Base-by-base conservation (phyloP, 2,797 vertebrate species). In the Triplophysa bombifrons region DNA sequence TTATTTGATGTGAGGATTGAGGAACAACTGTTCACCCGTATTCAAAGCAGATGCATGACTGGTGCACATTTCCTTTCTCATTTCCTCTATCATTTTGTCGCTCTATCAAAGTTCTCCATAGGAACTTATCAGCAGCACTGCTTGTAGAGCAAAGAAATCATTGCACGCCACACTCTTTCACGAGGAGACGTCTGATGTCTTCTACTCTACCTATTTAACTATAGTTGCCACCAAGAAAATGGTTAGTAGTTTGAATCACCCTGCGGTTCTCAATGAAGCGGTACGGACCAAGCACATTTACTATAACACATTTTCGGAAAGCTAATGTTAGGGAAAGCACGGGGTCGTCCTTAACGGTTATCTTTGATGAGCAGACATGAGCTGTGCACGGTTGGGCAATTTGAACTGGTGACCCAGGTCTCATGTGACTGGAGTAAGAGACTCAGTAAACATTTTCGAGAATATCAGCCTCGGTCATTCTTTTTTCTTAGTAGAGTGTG, bases 351-450 rank as follows among this genome's bases (percentile, higher is more conserved):
- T 16, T 7, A 51, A 19, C 17, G 50, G 22, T 58, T 58, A 60
- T 50, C 19, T 69, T 58, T 60, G 46, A 72, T 75, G 68, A 78
- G 61, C 77, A 78, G 44, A 63, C 50, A 76, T 74, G 64, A 83
- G 67, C 34, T 70, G 67, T 4, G 13, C 13, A 4, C 51, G 16
- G 55, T 74, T 70, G 41, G 70, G 65, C 65, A 82, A 80, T 82
- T 41, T 84, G 72, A 81, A 80, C 74, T 61, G 22, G 58, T 84
- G 78, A 73, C 71, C 72, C 34, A 71, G 64, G 56, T 64, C 78
- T 82, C 80, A 82, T 86, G 80, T 86, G 82, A 84, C 75, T 9
- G 19, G 46, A 61, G 27, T 48, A 46, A 34, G 14, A 25, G 61
- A 79, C 16, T 50, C 27, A 1, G 80, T 76, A 81, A 81, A 87